Evolutionary conservation across 2,113 vertebrate genomes (phyloP).

Genomic region (Xenopus tropicalis): UCB_Xtro_10.0 CM004451.2:1464001-1464500

Average conservation of each 20-base stretch:
- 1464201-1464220: too few relatives aligned
- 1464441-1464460: neutral
- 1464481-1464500: too few relatives aligned
- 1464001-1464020: neutral
- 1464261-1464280: too few relatives aligned
- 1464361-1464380: slow-evolving; percentile 1
- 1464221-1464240: too few relatives aligned
- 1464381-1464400: neutral
- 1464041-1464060: neutral
- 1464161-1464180: too few relatives aligned
- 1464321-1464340: neutral
- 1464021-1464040: neutral
- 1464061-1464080: neutral
- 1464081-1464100: too few relatives aligned
- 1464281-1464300: neutral
- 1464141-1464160: too few relatives aligned
- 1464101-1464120: neutral
- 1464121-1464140: neutral
- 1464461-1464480: neutral
- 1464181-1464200: too few relatives aligned
- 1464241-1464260: too few relatives aligned
- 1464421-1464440: neutral
- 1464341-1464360: neutral
- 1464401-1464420: neutral
- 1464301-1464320: neutral